Base-by-base conservation (phyloP, 2,888 invertebrate species). In the Drosophila subquinaria region DNA sequence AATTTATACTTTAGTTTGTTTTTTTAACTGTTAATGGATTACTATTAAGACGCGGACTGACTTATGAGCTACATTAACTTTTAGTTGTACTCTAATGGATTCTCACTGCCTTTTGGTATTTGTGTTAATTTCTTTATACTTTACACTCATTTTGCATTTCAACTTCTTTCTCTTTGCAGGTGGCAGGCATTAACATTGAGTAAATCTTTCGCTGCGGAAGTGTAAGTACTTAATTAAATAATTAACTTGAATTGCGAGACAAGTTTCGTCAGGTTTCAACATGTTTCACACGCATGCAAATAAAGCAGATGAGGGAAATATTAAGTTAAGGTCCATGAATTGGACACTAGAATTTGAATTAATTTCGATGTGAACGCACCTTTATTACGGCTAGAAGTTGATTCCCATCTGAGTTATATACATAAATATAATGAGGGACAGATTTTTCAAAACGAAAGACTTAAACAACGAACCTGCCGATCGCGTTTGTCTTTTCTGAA, bases 181-280 rank as follows among this genome's bases (percentile, higher is more conserved):
- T 55, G 53, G 63, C 55, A 63, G 40, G 38, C 63, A 73, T 73
- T 57, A 66, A 43, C 56, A 64, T 62, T 15, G 48, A 59, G 60
- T 53, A 69, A 48, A 70, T 52, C 51, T 64, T 13, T 35, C 2
- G 33, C 50, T 42, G 71, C 68, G 79, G 73, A 81, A 81, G 81
- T 76, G 81, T 82, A 65, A 84, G 82, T 81, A 72, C n/a, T 66
- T 78, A 81, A 84, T 84, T 45, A 59, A 79, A 79, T 82, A 69
- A 73, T 81, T 82, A 68, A 53, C 13, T 33, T 9, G 56, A 70
- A 59, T 60, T 59, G 73, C 20, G 51, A 57, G 60, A n/a, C 56
- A 20, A 65, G 60, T 51, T 71, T 17, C 56, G 35, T 27, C 30
- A 13, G 5, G 40, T 45, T 51, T 8, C 45, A 13, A 20, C 15